A percentile compares a stretch with the other conserved stretches of the same genome.
These are phyloP conservation scores for Ceyx erithaca DNA, from an alignment of 2,797 vertebrate species.

Conservation along the genomic window DNA sequence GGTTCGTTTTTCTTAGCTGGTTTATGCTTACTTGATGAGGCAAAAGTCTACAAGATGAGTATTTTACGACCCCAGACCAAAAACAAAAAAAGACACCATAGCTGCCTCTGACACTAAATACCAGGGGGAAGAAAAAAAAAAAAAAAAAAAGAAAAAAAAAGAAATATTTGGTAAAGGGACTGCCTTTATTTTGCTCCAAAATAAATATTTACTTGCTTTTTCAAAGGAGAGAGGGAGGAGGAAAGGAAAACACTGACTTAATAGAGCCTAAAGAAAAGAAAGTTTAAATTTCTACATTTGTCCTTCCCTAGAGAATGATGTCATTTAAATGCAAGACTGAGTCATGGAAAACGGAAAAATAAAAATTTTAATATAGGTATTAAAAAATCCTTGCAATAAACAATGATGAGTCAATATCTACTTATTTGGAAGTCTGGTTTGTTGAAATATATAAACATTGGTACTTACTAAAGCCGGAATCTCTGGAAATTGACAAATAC, in stretches of 20 bases:
- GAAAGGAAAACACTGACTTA: neutral
- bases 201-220: constrained; percentile 27
- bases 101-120: neutral
- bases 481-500: neutral
- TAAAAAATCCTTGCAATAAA: constrained; percentile 11
- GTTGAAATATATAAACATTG: neutral
- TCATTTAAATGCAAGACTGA: neutral
- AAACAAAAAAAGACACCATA: neutral
- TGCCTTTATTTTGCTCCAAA: constrained; percentile 9
- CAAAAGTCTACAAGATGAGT: neutral
- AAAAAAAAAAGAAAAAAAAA: neutral
- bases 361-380: neutral
- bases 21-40: neutral
- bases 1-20: neutral
- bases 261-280: constrained; percentile 12
- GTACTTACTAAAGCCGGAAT: neutral
- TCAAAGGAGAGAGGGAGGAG: neutral
- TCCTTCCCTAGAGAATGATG: neutral
- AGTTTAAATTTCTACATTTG: neutral
- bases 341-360: neutral
- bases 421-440: neutral
- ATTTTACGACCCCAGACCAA: neutral
- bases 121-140: no score
- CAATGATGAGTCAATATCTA: neutral
- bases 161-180: neutral